Evolutionary conservation across 2,888 invertebrate species (phyloP), one percentile per base, ranked within the genome.

Genomic region (Holacanthella duospinosa): DNA sequence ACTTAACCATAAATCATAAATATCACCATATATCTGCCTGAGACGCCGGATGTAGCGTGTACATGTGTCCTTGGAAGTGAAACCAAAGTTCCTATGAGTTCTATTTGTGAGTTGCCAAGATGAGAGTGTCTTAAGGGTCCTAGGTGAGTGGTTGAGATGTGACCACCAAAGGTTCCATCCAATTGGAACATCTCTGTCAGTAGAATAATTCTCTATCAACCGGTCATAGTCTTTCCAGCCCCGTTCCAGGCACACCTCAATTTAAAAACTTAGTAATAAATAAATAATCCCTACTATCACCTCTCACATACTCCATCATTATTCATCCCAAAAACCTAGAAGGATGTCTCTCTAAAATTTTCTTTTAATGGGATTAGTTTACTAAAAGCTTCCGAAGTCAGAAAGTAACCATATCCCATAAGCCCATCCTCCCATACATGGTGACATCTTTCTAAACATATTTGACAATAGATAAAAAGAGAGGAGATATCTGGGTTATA

Each of bases 111-210:
- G 86, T 83, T 87, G 87, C 85, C 86, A 86, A 66, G 84, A 82
- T 61, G 83, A 83, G 57, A 87, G 80, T 62, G 82, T 81, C 75
- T 84, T 85, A 74, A 85, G 84, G 74, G 85, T 81, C 1, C 82
- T 81, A 24, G 83, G 78, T 1, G 88, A 83, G 75, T 89, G 87
- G n/a, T 87, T 85, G 21, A 85, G 84, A 1, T 85, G 85, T 72
- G 85, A 80, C 89, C 89, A 91, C 89, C 89, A 90, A 1, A 90
- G 80, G 75, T 90, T 89, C 90, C 90, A 91, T 65, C 84, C 55
- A 54, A 75, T 26, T 72, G 64, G 21, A 53, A 44, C 16, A 48
- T 56, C 29, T 29, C 29, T 27, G 25, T 36, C 29, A 21, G 29
- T 27, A 36, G 25, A 16, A n/a, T 9, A 21, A 24, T 29, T 6